Percentiles rank a stretch among this genome's conserved stretches.
Evolutionary conservation across 2,797 vertebrate species (phyloP).

Genomic region (Sebastes matsubarae): DNA sequence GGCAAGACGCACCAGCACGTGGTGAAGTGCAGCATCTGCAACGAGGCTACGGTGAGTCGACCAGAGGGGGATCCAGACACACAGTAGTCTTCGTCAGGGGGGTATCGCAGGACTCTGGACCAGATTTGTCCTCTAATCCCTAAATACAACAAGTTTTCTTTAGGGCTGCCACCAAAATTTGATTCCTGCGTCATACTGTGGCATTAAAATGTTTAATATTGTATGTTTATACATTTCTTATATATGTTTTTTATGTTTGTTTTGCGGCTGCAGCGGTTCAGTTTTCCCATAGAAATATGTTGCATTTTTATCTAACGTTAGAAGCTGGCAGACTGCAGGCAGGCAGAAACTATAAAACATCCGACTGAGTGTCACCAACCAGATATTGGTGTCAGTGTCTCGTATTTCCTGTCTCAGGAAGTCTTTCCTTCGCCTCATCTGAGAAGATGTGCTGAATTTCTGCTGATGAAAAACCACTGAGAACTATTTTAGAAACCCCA

Average conservation of each 20-base stretch:
- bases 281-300: not conserved
- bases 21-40: constrained; percentile 90
- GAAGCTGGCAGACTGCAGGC: not conserved
- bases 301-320: not conserved
- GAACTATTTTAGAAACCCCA: not conserved
- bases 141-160: no score
- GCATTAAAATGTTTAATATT: no score
- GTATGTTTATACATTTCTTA: no score
- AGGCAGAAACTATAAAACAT: not conserved
- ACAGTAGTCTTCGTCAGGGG: no score
- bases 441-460: not conserved
- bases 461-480: not conserved
- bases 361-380: not conserved
- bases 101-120: no score
- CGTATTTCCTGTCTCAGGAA: not conserved
- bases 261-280: not conserved
- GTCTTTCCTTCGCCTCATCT: not conserved
- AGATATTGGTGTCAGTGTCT: not conserved
- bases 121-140: no score
- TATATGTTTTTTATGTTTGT: not conserved
- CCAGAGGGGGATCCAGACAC: no score
- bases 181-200: no score
- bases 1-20: constrained; percentile 85
- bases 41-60: constrained; percentile 88
- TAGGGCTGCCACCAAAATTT: no score